Evolutionary conservation across 2,797 vertebrate species (phyloP).

Genomic region (Lithobates sylvaticus): DNA sequence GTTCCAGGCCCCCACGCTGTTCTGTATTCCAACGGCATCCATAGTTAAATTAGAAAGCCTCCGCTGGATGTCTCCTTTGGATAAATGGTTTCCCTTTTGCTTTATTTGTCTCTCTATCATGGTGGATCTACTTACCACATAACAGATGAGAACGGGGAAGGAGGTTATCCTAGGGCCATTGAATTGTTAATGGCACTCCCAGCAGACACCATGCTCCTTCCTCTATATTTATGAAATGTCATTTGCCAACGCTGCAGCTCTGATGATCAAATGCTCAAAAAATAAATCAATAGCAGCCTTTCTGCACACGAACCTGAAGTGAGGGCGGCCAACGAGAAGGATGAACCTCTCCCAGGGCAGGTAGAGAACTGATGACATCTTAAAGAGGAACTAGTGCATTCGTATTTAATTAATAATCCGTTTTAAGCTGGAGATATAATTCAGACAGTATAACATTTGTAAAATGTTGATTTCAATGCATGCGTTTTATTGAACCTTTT

Average conservation of each 20-base stretch:
- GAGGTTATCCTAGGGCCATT: constrained; percentile 51
- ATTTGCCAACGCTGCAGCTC: constrained; percentile 24
- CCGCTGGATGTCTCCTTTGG: constrained; percentile 24
- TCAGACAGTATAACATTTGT: too few species aligned
- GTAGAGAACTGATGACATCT: background rate
- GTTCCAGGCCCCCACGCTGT: background rate
- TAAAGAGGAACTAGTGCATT: background rate
- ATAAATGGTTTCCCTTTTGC: constrained; percentile 42
- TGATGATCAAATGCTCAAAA: constrained; percentile 36
- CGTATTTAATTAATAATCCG: background rate
- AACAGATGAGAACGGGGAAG: constrained; percentile 44
- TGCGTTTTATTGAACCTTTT: too few species aligned
- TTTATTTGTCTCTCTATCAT: constrained; percentile 28
- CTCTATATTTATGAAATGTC: constrained; percentile 56
- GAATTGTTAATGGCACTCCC: constrained; percentile 35
- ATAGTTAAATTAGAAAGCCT: constrained; percentile 34
- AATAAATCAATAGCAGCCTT: constrained; percentile 50
- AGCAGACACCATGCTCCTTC: constrained; percentile 4
- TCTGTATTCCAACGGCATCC: constrained; percentile 28
- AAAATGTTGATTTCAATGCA: too few species aligned
- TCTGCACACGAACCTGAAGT: constrained; percentile 10
- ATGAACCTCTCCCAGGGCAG: constrained; percentile 4
- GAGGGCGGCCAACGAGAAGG: background rate
- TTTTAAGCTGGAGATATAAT: background rate
- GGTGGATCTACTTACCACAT: constrained; percentile 47